A percentile compares a stretch with the other conserved stretches of the same genome.
phyloP scores from a whole-genome alignment of 2,888 invertebrate genomes.

The Sialis lutaria region DNA sequence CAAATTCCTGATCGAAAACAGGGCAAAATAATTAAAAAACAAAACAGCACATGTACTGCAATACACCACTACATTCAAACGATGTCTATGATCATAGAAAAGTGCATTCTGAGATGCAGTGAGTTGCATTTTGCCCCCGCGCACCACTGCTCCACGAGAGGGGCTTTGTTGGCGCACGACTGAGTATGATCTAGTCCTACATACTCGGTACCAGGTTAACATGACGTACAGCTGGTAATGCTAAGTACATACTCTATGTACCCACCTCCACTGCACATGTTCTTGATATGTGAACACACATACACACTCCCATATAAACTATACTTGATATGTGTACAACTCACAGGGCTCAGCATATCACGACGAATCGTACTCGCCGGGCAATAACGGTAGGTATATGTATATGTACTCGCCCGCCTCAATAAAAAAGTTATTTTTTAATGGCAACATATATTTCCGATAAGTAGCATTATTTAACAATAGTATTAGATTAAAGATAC shows the following conservation, averaged over 20 bases:
- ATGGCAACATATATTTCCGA: too few species aligned
- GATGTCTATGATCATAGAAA: neutral
- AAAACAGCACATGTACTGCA: conserved; percentile 2
- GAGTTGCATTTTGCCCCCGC: neutral
- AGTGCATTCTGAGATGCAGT: conserved; percentile 7
- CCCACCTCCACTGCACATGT: neutral
- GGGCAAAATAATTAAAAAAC: too few species aligned
- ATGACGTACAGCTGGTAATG: conserved; percentile 11
- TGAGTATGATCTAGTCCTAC: conserved; percentile 26
- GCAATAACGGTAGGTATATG: too few species aligned
- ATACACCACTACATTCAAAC: conserved; percentile 5
- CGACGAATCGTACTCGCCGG: too few species aligned
- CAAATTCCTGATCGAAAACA: too few species aligned
- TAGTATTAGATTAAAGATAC: too few species aligned
- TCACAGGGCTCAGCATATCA: too few species aligned
- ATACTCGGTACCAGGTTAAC: conserved; percentile 22
- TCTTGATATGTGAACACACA: neutral
- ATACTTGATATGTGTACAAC: too few species aligned
- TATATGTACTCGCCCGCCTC: too few species aligned
- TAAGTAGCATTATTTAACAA: too few species aligned
- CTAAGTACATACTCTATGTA: neutral
- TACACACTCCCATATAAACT: too few species aligned
- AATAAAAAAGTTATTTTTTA: too few species aligned
- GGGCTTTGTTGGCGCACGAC: conserved; percentile 4
- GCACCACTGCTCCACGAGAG: neutral